These are phyloP conservation scores for Xestia c-nigrum DNA, from an alignment of 2,888 invertebrate genomes.

Conservation along the genomic window DNA sequence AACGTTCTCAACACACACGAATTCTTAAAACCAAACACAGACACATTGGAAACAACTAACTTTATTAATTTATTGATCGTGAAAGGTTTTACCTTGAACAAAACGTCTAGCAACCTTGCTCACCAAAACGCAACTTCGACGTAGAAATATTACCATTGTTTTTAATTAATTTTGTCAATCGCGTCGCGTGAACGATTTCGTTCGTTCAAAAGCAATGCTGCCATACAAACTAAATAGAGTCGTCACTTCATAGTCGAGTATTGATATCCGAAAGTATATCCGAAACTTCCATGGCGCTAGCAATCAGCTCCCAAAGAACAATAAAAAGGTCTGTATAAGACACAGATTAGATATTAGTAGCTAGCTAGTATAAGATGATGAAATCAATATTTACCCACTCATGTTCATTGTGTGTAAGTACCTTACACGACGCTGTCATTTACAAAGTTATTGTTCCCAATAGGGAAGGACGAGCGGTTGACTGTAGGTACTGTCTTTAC, in stretches of 20 bases:
- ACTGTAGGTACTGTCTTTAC: neutral
- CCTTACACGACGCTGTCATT: neutral
- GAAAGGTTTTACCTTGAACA: conserved; percentile 84
- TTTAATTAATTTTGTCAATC: conserved; percentile 19
- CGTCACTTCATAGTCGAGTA: neutral
- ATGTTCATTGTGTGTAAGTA: neutral
- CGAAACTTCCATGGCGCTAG: too few species aligned
- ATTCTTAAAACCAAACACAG: conserved; percentile 4
- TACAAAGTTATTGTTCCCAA: neutral
- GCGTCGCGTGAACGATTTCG: neutral
- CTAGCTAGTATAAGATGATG: neutral
- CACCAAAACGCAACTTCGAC: conserved; percentile 73
- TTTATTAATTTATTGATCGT: conserved; percentile 15
- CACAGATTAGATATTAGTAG: too few species aligned
- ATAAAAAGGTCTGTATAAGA: neutral
- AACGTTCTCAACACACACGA: neutral
- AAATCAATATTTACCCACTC: neutral
- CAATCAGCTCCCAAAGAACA: neutral
- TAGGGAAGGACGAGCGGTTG: neutral
- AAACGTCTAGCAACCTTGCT: conserved; percentile 78
- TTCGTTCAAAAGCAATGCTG: conserved; percentile 32
- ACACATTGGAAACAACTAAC: neutral
- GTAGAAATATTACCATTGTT: conserved; percentile 65
- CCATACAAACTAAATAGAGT: neutral
- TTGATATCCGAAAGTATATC: neutral